These are phyloP conservation scores for Rattus rattus DNA, from an alignment of 2,113 vertebrate species.

Conservation along the genomic window DNA sequence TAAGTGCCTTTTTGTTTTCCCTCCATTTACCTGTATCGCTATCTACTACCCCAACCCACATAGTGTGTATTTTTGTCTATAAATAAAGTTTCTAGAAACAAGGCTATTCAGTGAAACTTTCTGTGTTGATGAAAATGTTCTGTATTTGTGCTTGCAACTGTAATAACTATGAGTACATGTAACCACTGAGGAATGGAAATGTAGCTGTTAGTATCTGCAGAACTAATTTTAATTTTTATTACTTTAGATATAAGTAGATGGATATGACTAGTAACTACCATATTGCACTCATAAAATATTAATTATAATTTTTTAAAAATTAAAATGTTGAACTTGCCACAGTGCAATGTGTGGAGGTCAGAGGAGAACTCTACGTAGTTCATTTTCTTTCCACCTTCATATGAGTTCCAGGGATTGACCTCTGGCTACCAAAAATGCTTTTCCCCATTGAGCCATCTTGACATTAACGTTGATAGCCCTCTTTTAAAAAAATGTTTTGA, in stretches of 20 bases:
- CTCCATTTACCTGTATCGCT: not conserved
- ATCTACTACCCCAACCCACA: not conserved
- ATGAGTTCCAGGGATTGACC: not conserved
- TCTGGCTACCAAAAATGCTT: not conserved
- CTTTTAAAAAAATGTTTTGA: not conserved
- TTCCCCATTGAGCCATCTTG: not conserved
- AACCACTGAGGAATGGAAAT: conserved; percentile 13
- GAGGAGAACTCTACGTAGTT: not conserved
- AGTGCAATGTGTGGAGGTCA: not conserved
- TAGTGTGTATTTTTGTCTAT: not conserved
- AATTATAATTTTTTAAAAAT: not conserved
- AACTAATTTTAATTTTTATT: conserved; percentile 19
- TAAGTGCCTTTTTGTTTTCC: not conserved
- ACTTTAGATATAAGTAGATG: not conserved
- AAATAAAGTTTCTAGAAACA: conserved; percentile 47
- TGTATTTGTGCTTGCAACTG: not conserved
- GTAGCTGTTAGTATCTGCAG: not conserved
- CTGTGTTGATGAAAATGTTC: not conserved
- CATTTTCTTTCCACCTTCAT: not conserved
- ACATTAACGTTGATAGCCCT: not conserved
- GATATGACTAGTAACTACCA: not conserved
- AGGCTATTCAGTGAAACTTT: not conserved
- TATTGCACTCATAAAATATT: not conserved
- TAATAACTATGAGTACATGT: not conserved
- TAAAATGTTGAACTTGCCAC: not conserved